Conservation (phyloP, 2,113 vertebrate genomes). For the Gymnorhina tibicen region DNA sequence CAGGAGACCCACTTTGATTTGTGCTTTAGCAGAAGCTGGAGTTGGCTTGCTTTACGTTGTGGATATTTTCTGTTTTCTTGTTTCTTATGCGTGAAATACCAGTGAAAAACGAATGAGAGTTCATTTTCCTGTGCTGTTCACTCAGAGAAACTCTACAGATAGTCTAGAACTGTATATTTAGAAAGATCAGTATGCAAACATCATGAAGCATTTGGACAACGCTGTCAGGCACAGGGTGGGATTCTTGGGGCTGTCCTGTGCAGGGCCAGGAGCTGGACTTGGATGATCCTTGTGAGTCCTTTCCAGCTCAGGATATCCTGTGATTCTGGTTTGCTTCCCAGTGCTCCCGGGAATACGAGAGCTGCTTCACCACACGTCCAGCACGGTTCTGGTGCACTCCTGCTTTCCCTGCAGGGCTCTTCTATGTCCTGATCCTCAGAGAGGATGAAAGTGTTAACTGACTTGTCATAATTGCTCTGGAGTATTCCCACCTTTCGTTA, state of each 20-base stretch:
- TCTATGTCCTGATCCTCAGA: not conserved
- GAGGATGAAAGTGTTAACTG: not conserved
- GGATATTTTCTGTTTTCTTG: not conserved
- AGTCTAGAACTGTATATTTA: not conserved
- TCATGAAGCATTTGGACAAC: fast-evolving
- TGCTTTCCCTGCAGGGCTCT: not conserved
- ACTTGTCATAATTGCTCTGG: not conserved
- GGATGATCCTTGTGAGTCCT: not conserved
- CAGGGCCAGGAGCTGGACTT: not conserved
- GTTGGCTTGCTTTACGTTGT: not conserved
- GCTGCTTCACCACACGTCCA: not conserved
- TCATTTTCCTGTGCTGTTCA: not conserved
- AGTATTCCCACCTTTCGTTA: not conserved
- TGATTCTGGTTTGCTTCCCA: not conserved
- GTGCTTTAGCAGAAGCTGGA: not conserved
- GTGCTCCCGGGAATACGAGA: not conserved
- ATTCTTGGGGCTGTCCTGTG: not conserved
- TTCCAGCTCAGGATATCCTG: not conserved
- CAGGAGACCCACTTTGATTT: not conserved
- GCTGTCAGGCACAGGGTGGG: not conserved
- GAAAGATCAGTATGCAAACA: not conserved
- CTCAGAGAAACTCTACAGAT: not conserved
- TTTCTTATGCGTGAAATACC: not conserved
- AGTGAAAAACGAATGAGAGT: not conserved
- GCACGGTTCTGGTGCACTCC: not conserved